Evolutionary conservation across 2,113 vertebrate genomes (phyloP).

Genomic region (Stomatorhinus ivindoensis): DNA sequence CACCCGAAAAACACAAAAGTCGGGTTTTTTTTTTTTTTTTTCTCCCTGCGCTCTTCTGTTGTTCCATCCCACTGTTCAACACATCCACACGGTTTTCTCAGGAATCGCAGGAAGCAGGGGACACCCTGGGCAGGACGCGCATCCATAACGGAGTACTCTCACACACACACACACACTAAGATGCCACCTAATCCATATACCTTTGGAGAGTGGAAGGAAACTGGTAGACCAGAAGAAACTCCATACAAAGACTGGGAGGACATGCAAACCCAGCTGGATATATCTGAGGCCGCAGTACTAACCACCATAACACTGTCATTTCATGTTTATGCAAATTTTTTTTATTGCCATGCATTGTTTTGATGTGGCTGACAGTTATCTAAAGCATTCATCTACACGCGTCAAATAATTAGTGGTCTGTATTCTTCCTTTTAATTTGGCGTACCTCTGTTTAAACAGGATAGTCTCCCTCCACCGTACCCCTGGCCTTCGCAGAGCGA

Average conservation of each 20-base stretch:
- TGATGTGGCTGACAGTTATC: not conserved
- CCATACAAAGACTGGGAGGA: not conserved
- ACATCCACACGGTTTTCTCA: not conserved
- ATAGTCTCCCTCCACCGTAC: conserved; percentile 62
- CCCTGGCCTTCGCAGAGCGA: conserved; percentile 62
- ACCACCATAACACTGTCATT: not conserved
- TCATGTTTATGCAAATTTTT: not conserved
- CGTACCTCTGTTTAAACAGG: conserved; percentile 34
- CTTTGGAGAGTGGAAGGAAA: not conserved
- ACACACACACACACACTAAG: not conserved
- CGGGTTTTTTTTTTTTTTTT: not conserved
- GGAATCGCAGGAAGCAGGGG: not conserved
- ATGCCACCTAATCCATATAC: not conserved
- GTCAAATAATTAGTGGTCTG: not conserved
- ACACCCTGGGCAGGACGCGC: not conserved
- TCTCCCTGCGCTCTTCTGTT: not conserved
- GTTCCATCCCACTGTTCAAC: not conserved
- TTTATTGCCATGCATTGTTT: not conserved
- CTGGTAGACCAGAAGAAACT: not conserved
- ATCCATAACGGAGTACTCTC: not conserved
- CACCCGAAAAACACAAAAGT: not conserved
- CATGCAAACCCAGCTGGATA: not conserved
- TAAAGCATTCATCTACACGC: not conserved
- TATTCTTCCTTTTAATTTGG: not conserved
- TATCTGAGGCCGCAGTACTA: not conserved